Conservation (phyloP, 2,113 vertebrate species). For the Oncorhynchus masou region DNA sequence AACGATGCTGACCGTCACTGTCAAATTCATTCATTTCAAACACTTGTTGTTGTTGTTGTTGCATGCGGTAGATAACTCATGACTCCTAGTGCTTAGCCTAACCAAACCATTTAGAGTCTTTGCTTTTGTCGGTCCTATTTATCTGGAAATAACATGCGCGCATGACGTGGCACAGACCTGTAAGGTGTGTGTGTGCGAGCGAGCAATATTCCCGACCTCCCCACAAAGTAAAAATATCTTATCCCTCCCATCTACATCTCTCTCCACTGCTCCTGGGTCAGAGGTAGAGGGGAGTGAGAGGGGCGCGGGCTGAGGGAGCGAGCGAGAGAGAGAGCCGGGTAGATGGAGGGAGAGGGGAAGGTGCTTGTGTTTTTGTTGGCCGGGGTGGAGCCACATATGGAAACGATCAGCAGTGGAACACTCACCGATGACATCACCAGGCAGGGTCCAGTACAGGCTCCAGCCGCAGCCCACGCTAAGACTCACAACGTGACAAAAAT, state of each 20-base stretch:
- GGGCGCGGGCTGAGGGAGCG: neutral
- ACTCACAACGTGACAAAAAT: neutral
- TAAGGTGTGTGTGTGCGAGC: too few relatives aligned
- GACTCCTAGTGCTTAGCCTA: too few relatives aligned
- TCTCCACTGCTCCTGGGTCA: neutral
- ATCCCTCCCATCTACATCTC: neutral
- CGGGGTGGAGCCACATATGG: constrained; percentile 68
- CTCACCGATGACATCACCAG: constrained; percentile 73
- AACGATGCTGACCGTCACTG: too few relatives aligned
- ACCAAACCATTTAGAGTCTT: too few relatives aligned
- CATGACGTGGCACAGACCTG: too few relatives aligned
- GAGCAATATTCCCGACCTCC: neutral
- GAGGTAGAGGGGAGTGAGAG: neutral
- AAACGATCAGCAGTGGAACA: constrained; percentile 69
- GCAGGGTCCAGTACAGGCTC: constrained; percentile 38
- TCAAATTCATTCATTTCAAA: too few relatives aligned
- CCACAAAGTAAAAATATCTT: neutral
- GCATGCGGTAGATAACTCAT: too few relatives aligned
- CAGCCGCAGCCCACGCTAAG: constrained; percentile 29
- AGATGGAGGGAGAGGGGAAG: neutral
- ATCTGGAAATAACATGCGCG: too few relatives aligned
- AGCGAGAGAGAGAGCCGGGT: constrained; percentile 4
- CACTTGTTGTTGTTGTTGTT: too few relatives aligned
- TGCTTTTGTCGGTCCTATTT: too few relatives aligned
- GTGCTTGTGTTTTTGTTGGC: constrained; percentile 56